phyloP scores from a whole-genome alignment of 1,140 invertebrate species.

The Lepidurus couesii region DNA sequence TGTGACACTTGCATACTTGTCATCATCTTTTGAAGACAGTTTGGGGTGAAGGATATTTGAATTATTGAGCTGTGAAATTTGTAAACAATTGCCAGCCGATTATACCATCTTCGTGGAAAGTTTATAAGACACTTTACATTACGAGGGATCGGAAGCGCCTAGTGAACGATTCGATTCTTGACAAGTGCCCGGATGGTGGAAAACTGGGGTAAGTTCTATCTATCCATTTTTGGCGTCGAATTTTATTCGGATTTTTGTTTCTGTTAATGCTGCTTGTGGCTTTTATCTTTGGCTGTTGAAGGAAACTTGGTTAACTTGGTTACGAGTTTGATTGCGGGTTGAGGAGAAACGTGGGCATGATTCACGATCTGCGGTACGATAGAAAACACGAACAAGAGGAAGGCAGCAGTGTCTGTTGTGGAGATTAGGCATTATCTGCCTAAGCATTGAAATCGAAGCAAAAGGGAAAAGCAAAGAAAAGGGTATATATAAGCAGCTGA shows the following conservation, averaged over 20 bases:
- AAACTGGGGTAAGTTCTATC: background rate
- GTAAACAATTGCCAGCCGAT: no score
- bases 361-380: background rate
- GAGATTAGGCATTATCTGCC: conserved; percentile 4
- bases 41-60: no score
- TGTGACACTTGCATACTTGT: no score
- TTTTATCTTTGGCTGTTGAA: background rate
- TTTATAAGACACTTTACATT: no score
- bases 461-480: background rate
- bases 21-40: no score
- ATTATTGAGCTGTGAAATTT: no score
- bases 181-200: background rate
- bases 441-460: background rate
- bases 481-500: no score
- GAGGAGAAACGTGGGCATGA: background rate
- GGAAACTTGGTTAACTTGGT: background rate
- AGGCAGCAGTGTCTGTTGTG: background rate
- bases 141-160: no score
- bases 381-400: background rate
- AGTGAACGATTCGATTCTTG: no score
- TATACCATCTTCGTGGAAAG: no score
- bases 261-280: background rate
- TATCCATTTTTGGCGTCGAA: background rate
- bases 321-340: background rate
- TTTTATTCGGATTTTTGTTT: background rate